These are phyloP conservation scores for Oedothorax gibbosus DNA, from an alignment of 1,140 invertebrate genomes.

Conservation along the genomic window DNA sequence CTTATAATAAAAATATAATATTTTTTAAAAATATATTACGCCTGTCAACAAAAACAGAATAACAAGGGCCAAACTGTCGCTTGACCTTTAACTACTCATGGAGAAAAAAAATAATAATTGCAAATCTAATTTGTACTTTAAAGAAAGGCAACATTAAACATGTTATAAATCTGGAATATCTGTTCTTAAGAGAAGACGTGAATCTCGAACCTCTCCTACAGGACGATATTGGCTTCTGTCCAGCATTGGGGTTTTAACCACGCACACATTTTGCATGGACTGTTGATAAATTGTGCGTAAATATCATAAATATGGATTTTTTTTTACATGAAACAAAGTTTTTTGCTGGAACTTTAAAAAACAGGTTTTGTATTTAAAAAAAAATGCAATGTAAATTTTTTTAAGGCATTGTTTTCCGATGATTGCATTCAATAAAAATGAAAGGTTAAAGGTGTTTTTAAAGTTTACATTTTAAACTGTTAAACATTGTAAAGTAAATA, in stretches of 20 bases:
- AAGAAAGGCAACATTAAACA: too few relatives aligned
- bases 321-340: neutral
- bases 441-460: neutral
- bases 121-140: too few relatives aligned
- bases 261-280: neutral
- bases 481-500: neutral
- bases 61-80: too few relatives aligned
- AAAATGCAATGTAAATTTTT: neutral
- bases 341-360: too few relatives aligned
- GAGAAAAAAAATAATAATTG: too few relatives aligned
- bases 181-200: too few relatives aligned
- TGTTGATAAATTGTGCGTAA: constrained; percentile 33
- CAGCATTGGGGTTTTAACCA: neutral
- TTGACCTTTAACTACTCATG: too few relatives aligned
- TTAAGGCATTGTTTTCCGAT: constrained; percentile 1
- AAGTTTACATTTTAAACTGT: neutral
- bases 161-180: too few relatives aligned
- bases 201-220: neutral
- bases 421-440: neutral
- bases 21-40: too few relatives aligned
- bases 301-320: constrained; percentile 24
- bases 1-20: too few relatives aligned
- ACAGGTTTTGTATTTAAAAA: too few relatives aligned
- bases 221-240: constrained; percentile 26
- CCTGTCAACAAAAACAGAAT: too few relatives aligned